Evolutionary conservation across 2,888 invertebrate species (phyloP).

Genomic region (Ptycholaimellus sp.): DNA sequence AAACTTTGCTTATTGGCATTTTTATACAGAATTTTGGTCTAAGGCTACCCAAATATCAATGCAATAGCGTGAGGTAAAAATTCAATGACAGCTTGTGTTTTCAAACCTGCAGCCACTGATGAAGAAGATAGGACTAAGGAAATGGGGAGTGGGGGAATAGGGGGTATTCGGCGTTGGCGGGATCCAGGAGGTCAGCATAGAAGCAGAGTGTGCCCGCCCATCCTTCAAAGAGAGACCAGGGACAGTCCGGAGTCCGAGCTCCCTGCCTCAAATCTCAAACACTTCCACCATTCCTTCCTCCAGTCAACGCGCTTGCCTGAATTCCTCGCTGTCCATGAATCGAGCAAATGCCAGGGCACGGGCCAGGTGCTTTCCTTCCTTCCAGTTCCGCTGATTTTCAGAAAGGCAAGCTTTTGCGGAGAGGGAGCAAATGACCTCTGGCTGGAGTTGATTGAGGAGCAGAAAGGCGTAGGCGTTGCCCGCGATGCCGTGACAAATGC

Average conservation of each 20-base stretch:
- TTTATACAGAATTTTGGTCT: no score
- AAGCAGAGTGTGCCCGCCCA: constrained; percentile 61
- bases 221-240: constrained; percentile 62
- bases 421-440: no score
- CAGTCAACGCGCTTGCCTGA: constrained; percentile 1
- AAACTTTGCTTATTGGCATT: no score
- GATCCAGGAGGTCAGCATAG: constrained; percentile 47
- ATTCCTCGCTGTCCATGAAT: constrained; percentile 38
- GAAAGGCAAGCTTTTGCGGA: no score
- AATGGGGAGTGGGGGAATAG: no score
- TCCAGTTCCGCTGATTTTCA: constrained; percentile 46
- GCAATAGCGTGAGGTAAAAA: no score
- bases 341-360: constrained; percentile 47
- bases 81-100: no score
- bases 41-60: no score
- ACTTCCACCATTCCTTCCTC: constrained; percentile 3
- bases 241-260: constrained; percentile 51
- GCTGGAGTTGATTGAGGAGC: no score
- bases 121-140: no score
- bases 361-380: constrained; percentile 10
- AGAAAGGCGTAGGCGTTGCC: constrained; percentile 59
- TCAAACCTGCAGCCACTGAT: no score
- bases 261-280: constrained; percentile 39
- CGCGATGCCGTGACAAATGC: constrained; percentile 63
- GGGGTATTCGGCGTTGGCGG: constrained; percentile 51